Conservation (phyloP, 1,140 invertebrate species). For the Musca vetustissima region DNA sequence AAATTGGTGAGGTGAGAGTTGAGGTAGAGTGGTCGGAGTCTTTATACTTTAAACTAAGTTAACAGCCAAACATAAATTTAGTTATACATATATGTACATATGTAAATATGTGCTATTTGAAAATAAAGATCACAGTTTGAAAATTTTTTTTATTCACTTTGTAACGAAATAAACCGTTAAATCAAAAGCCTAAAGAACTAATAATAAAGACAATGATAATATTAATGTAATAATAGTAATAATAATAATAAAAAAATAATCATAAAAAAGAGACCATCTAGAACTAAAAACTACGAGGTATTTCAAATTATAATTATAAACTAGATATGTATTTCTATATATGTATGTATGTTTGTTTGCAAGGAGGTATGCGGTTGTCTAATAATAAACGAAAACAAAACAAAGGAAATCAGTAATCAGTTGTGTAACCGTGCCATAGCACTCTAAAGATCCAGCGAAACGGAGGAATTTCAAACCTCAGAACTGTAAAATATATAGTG, state of each 20-base stretch:
- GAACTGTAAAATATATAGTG: too few relatives aligned
- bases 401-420: too few relatives aligned
- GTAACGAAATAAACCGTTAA: constrained; percentile 29
- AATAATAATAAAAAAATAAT: neutral
- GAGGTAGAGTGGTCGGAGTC: constrained; percentile 47
- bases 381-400: too few relatives aligned
- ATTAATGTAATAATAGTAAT: too few relatives aligned
- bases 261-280: constrained; percentile 26
- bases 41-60: constrained; percentile 42
- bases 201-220: constrained; percentile 16
- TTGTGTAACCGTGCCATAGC: too few relatives aligned
- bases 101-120: constrained; percentile 36
- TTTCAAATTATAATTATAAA: constrained; percentile 14
- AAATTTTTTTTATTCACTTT: constrained; percentile 35
- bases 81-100: constrained; percentile 29
- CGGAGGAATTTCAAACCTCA: too few relatives aligned
- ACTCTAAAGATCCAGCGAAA: too few relatives aligned
- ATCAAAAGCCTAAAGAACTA: constrained; percentile 21
- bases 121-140: constrained; percentile 53
- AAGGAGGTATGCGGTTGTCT: too few relatives aligned
- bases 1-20: neutral
- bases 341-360: too few relatives aligned
- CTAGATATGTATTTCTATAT: neutral
- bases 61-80: constrained; percentile 53
- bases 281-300: constrained; percentile 22